Evolutionary conservation across 64 coral and sea anemone species (phyloP).

Genomic region (Montipora foliosa): DNA sequence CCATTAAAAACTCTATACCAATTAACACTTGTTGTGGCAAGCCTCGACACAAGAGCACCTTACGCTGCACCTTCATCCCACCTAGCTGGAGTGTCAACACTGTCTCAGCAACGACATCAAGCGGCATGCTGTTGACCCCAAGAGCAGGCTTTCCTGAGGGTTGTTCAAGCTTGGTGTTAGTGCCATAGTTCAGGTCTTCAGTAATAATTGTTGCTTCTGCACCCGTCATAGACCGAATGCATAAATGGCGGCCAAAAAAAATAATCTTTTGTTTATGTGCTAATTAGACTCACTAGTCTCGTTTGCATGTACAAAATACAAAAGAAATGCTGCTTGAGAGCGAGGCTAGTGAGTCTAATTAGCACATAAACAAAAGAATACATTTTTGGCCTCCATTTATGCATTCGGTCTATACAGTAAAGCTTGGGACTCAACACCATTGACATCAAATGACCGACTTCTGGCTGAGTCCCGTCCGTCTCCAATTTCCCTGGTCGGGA

Average conservation of each 20-base stretch:
- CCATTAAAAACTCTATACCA: slow-evolving; percentile 43
- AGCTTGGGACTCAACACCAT: slow-evolving; percentile 13
- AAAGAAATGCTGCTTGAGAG: too few relatives aligned
- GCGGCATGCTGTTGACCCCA: slow-evolving; percentile 35
- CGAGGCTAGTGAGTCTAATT: too few relatives aligned
- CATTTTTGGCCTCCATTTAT: too few relatives aligned
- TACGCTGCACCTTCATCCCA: background rate
- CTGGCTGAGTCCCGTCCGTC: background rate
- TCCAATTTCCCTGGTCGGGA: background rate
- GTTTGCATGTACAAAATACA: too few relatives aligned
- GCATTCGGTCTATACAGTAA: background rate
- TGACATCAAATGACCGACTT: slow-evolving; percentile 7
- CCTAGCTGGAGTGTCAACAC: slow-evolving; percentile 18
- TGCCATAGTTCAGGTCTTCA: slow-evolving; percentile 15
- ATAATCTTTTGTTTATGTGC: too few relatives aligned
- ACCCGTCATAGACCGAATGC: background rate
- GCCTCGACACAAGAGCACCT: slow-evolving; percentile 40
- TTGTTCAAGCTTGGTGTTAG: background rate
- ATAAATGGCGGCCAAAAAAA: too few relatives aligned
- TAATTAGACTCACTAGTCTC: too few relatives aligned
- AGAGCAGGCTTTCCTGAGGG: background rate
- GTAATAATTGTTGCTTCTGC: slow-evolving; percentile 39
- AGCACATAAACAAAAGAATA: too few relatives aligned
- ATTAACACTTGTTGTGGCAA: slow-evolving; percentile 41
- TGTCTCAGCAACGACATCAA: slow-evolving; percentile 25